Conservation (phyloP, 1,140 invertebrate genomes). For the Apis dorsata region DNA sequence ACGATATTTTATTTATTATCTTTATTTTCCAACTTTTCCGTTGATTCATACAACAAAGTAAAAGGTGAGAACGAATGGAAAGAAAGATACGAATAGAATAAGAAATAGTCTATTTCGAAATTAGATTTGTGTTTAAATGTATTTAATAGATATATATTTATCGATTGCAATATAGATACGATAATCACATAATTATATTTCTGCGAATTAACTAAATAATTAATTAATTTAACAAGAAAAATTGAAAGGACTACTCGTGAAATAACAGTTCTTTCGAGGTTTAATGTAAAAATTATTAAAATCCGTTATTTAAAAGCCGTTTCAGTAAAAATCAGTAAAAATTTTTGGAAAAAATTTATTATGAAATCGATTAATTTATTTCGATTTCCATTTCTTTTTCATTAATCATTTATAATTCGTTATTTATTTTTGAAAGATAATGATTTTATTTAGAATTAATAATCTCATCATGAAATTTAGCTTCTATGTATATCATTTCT, state of each 20-base stretch:
- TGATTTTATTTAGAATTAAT: neutral
- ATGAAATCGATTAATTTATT: too few species aligned
- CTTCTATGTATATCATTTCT: neutral
- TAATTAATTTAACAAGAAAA: neutral
- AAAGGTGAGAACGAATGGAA: neutral
- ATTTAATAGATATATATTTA: neutral
- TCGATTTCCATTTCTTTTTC: neutral
- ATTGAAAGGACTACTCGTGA: neutral
- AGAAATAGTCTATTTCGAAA: neutral
- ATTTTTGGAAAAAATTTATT: too few species aligned
- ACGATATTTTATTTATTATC: neutral
- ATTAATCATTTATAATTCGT: neutral
- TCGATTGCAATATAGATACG: neutral
- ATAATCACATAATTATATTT: neutral
- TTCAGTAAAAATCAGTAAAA: too few species aligned
- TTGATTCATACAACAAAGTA: neutral
- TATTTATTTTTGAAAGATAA: neutral
- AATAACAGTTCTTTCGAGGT: neutral
- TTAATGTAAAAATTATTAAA: too few species aligned
- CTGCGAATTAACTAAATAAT: neutral
- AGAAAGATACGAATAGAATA: neutral
- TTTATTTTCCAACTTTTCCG: neutral
- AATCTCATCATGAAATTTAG: neutral
- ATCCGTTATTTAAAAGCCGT: too few species aligned
- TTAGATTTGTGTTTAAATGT: neutral